These are phyloP conservation scores for Heliconius cydno DNA, from an alignment of 2,888 invertebrate genomes.

Conservation along the genomic window DNA sequence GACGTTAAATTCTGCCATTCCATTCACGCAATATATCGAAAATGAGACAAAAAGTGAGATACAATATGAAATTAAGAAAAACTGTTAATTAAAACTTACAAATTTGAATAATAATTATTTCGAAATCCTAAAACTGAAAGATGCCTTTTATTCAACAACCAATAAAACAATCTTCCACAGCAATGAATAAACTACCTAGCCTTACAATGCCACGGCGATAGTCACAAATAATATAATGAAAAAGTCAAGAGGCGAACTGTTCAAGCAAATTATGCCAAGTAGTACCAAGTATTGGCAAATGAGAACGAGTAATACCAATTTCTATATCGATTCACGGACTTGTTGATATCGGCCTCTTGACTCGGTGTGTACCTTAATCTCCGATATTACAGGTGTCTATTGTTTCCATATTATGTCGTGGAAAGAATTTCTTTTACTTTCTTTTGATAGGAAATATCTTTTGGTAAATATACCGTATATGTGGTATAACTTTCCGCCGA, in stretches of 20 bases:
- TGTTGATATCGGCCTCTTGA: slow-evolving; percentile 28
- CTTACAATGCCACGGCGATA: neutral
- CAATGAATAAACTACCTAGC: neutral
- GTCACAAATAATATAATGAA: slow-evolving; percentile 2
- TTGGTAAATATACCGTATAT: neutral
- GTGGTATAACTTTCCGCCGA: neutral
- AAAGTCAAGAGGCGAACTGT: neutral
- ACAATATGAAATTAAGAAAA: too few relatives aligned
- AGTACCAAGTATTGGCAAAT: slow-evolving; percentile 19
- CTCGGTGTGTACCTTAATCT: slow-evolving; percentile 20
- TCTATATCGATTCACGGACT: slow-evolving; percentile 24
- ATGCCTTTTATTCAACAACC: neutral
- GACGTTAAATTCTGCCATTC: too few relatives aligned
- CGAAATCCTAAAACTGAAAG: too few relatives aligned
- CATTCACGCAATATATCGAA: too few relatives aligned
- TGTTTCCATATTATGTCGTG: slow-evolving; percentile 22
- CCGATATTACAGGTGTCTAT: slow-evolving; percentile 25
- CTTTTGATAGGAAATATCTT: slow-evolving; percentile 15
- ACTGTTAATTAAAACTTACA: too few relatives aligned
- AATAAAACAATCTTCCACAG: neutral
- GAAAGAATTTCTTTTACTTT: neutral
- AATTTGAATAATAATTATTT: too few relatives aligned
- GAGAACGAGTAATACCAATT: slow-evolving; percentile 23
- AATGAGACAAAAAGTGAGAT: too few relatives aligned
- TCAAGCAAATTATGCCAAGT: slow-evolving; percentile 19